Percentiles rank a stretch among this genome's conserved stretches.
phyloP scores from a whole-genome alignment of 2,797 vertebrate species.

The Trachops cirrhosus region DNA sequence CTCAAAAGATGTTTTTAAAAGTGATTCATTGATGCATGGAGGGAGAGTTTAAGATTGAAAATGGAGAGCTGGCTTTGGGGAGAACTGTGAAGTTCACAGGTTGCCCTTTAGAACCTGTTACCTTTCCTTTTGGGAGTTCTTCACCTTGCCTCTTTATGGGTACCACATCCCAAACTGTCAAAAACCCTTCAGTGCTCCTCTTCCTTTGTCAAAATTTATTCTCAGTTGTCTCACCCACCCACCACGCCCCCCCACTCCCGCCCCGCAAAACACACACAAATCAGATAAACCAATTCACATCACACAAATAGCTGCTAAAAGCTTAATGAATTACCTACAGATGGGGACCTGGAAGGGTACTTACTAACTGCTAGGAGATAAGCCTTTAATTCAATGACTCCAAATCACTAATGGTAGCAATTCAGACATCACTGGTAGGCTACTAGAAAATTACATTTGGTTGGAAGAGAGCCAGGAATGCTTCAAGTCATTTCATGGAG shows the following conservation, averaged over 20 bases:
- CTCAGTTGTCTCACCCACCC: not conserved
- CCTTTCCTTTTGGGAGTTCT: not conserved
- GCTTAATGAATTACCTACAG: constrained; percentile 71
- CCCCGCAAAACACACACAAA: not conserved
- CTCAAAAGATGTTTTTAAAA: constrained; percentile 5
- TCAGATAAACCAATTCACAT: constrained; percentile 66
- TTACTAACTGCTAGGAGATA: constrained; percentile 67
- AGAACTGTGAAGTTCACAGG: not conserved
- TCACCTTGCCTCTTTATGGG: not conserved
- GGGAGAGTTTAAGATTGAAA: not conserved
- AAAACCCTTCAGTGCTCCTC: not conserved
- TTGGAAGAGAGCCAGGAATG: constrained; percentile 53
- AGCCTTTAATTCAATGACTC: constrained; percentile 74
- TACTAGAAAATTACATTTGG: constrained; percentile 58
- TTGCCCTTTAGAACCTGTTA: not conserved
- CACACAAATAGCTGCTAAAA: constrained; percentile 70
- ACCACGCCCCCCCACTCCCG: not conserved
- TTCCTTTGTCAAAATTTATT: constrained; percentile 43
- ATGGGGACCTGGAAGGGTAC: constrained; percentile 36
- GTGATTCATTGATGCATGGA: not conserved
- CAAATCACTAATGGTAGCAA: constrained; percentile 65
- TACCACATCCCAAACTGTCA: not conserved
- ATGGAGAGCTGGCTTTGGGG: not conserved
- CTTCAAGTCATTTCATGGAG: constrained; percentile 53
- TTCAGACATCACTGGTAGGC: constrained; percentile 49